phyloP scores from a whole-genome alignment of 2,888 invertebrate genomes.

The Entomobrya multifasciata region DNA sequence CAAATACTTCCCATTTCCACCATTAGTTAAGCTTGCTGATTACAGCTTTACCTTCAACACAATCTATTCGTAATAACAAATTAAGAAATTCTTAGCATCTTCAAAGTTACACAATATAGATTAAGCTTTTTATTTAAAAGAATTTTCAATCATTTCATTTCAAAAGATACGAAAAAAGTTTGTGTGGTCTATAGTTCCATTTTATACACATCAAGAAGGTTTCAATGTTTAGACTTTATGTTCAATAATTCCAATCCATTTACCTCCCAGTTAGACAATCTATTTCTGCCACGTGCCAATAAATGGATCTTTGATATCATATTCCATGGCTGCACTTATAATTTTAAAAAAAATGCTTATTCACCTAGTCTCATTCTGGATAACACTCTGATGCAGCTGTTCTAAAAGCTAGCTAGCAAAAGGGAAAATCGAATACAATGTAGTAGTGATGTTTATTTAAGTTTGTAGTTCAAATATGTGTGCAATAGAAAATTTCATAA shows the following conservation, averaged over 20 bases:
- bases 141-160: too few species aligned
- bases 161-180: not conserved
- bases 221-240: not conserved
- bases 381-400: slow-evolving; percentile 14
- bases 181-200: not conserved
- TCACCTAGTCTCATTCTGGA: not conserved
- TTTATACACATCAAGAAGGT: not conserved
- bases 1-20: too few species aligned
- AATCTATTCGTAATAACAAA: too few species aligned
- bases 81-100: too few species aligned
- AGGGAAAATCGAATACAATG: too few species aligned
- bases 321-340: slow-evolving; percentile 9
- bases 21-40: too few species aligned
- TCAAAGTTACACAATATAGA: too few species aligned
- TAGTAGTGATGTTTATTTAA: too few species aligned
- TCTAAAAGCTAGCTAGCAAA: too few species aligned
- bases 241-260: not conserved
- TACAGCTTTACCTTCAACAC: too few species aligned
- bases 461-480: not conserved
- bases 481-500: not conserved
- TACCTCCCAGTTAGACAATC: not conserved
- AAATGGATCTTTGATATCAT: slow-evolving; percentile 18
- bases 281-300: slow-evolving; percentile 49
- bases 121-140: too few species aligned
- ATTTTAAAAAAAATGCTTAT: not conserved